Evolutionary conservation across 1,140 invertebrate species (phyloP), one percentile per base, ranked within the genome.

Genomic region (Drosophila sechellia): DNA sequence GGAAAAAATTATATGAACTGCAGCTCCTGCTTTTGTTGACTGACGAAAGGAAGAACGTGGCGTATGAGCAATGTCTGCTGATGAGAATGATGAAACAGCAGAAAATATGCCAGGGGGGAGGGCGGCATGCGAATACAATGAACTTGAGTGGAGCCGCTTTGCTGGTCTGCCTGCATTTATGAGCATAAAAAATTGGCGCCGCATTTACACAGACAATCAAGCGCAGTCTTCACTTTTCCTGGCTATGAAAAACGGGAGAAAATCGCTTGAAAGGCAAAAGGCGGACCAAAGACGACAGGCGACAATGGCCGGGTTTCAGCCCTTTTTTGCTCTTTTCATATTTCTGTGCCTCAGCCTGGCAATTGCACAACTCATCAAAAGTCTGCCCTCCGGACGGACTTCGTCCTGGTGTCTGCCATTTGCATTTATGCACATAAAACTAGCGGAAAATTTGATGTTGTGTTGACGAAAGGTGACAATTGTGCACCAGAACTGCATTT

Each of bases 11-110:
- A 74, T 56, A 64, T 77, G 70, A 89, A 87, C 74, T 87, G 69
- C 56, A 66, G 56, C 61, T 72, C 43, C 65, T 54, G 75, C 79
- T 71, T 84, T 89, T 87, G 83, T 87, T 72, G 74, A 68, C 53
- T 72, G 61, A 66, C 63, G 64, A 68, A 49, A 46, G 35, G 68
- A 40, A 13, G 61, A 90, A 89, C 77, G 77, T 89, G 79, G 84
- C 84, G 84, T 89, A 89, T 89, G 84, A 84, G 84, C 79, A 89
- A 89, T 89, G 84, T 84, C 77, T 87, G 84, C 68, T 89, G 84
- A 65, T 87, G 84, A 87, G 87, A 77, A 87, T 89, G 84, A 89
- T 87, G 84, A 87, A 87, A 87, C 84, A 87, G 84, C 84, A 87
- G 81, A 87, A 87, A 89, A 86, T 81, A 68, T 78, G 81, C 69